Conservation (phyloP, 2,113 vertebrate species). For the Zosterops lateralis region DNA sequence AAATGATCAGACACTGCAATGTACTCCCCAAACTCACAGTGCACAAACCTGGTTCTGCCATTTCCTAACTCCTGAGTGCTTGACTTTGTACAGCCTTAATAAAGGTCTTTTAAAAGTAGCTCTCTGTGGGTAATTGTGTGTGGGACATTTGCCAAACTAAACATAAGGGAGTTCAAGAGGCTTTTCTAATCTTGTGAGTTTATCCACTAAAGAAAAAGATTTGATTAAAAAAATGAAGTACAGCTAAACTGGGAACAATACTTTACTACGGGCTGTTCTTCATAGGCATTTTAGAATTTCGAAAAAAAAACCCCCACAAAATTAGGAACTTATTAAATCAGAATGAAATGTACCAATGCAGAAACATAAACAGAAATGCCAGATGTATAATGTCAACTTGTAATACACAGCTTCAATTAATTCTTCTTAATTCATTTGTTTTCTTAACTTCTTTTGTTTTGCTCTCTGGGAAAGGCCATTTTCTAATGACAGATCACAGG, state of each 20-base stretch:
- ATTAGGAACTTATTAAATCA: constrained; percentile 29
- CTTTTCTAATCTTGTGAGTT: constrained; percentile 52
- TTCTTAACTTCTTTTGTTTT: constrained; percentile 51
- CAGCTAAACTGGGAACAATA: constrained; percentile 21
- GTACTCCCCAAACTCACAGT: neutral
- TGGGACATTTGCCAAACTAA: constrained; percentile 45
- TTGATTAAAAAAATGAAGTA: constrained; percentile 44
- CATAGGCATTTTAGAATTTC: neutral
- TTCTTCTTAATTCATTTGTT: constrained; percentile 48
- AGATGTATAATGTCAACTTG: constrained; percentile 44
- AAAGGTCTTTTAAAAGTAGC: constrained; percentile 7
- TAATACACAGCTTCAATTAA: constrained; percentile 23
- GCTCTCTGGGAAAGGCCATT: constrained; percentile 40
- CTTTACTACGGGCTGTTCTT: neutral
- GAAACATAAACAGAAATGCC: constrained; percentile 41
- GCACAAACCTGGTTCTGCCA: neutral
- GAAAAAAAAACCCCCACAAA: neutral
- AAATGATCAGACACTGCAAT: neutral
- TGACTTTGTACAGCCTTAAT: neutral
- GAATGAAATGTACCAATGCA: constrained; percentile 16
- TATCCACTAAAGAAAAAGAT: constrained; percentile 40
- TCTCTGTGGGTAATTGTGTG: neutral
- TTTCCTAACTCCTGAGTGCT: neutral
- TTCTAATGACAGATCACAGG: constrained; percentile 5
- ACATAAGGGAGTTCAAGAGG: constrained; percentile 54